phyloP scores from a whole-genome alignment of 1,140 invertebrate species.

The Drosophila micromelanica region DNA sequence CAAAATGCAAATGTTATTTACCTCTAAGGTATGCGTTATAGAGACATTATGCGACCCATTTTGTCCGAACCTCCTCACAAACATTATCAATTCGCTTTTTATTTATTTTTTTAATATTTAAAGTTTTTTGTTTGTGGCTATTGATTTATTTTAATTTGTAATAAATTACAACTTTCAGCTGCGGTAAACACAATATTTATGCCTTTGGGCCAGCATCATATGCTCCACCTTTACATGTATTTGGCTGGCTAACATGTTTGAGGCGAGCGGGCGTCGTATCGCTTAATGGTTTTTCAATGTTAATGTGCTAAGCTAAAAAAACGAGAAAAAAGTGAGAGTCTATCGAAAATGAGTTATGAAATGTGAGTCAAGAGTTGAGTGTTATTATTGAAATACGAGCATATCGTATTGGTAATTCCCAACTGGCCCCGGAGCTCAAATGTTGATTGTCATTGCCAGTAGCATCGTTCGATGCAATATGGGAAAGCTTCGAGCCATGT shows the following conservation, averaged over 20 bases:
- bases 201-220: constrained; percentile 28
- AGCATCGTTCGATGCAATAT: constrained; percentile 11
- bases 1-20: constrained; percentile 64
- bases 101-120: constrained; percentile 18
- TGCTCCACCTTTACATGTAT: constrained; percentile 21
- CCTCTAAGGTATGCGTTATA: constrained; percentile 37
- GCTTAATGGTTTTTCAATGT: constrained; percentile 70
- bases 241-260: constrained; percentile 23
- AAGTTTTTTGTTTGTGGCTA: constrained; percentile 28
- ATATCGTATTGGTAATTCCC: constrained; percentile 24
- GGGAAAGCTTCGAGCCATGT: constrained; percentile 22
- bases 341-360: constrained; percentile 70
- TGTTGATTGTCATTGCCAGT: constrained; percentile 44
- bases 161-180: constrained; percentile 72
- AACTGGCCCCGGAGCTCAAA: constrained; percentile 7
- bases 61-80: background rate
- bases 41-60: constrained; percentile 45
- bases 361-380: constrained; percentile 53
- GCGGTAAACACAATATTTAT: constrained; percentile 56
- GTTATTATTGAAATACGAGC: constrained; percentile 52
- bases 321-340: constrained; percentile 68
- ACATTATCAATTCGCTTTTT: constrained; percentile 9
- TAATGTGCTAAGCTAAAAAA: constrained; percentile 55
- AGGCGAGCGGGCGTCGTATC: constrained; percentile 25
- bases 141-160: constrained; percentile 81